Evolutionary conservation across 2,888 invertebrate genomes (phyloP).

Genomic region (Brachyopa scutellaris): DNA sequence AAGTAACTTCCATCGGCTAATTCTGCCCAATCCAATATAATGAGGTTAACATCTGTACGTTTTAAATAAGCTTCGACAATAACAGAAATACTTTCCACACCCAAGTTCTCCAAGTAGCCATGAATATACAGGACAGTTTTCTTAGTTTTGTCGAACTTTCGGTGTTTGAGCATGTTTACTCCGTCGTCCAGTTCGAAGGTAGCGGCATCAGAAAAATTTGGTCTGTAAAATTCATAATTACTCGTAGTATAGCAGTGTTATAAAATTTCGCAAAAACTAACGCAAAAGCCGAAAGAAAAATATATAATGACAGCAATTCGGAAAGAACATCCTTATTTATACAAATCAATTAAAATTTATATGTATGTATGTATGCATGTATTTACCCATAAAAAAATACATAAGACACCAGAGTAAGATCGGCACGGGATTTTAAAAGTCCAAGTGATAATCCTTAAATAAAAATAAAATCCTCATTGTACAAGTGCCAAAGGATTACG

Average conservation of each 20-base stretch:
- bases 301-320: too few relatives aligned
- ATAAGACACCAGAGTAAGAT: conserved; percentile 82
- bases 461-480: neutral
- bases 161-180: conserved; percentile 75
- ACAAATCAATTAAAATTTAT: too few relatives aligned
- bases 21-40: conserved; percentile 80
- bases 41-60: conserved; percentile 78
- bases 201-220: conserved; percentile 77
- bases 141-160: conserved; percentile 80
- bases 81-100: conserved; percentile 84
- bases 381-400: conserved; percentile 78
- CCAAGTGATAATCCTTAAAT: conserved; percentile 82
- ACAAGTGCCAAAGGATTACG: neutral
- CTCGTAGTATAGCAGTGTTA: too few relatives aligned
- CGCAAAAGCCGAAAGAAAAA: too few relatives aligned
- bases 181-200: conserved; percentile 77
- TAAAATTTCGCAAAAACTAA: too few relatives aligned
- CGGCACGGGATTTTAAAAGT: conserved; percentile 82
- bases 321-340: too few relatives aligned
- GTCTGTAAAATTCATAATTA: too few relatives aligned
- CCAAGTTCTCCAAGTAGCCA: conserved; percentile 84
- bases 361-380: neutral
- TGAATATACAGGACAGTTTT: conserved; percentile 84
- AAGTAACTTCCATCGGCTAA: conserved; percentile 81
- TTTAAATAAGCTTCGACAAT: conserved; percentile 80